Evolutionary conservation across 2,888 invertebrate species (phyloP).

Genomic region (Melangyna quadrimaculata): DNA sequence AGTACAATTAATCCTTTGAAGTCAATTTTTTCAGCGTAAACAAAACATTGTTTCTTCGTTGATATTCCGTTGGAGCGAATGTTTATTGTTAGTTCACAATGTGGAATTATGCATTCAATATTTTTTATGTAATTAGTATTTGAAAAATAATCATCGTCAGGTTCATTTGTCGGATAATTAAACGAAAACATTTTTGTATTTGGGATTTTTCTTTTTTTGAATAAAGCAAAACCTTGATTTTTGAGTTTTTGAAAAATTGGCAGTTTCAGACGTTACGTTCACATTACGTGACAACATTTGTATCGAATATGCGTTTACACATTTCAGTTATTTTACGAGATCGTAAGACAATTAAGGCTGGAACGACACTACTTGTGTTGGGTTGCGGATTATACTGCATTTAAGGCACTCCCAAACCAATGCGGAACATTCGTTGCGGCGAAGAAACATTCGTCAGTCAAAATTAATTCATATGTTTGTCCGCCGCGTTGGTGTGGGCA

Average conservation of each 20-base stretch:
- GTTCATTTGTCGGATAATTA: slow-evolving; percentile 12
- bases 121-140: slow-evolving; percentile 76
- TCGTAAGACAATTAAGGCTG: too few relatives aligned
- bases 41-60: slow-evolving; percentile 75
- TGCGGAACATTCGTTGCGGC: too few relatives aligned
- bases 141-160: slow-evolving; percentile 76
- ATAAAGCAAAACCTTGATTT: background rate
- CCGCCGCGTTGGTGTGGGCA: too few relatives aligned
- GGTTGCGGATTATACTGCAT: too few relatives aligned
- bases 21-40: slow-evolving; percentile 78
- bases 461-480: too few relatives aligned
- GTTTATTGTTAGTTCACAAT: slow-evolving; percentile 75
- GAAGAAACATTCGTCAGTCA: too few relatives aligned
- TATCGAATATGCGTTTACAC: background rate
- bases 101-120: slow-evolving; percentile 76
- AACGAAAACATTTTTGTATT: slow-evolving; percentile 56
- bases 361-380: background rate
- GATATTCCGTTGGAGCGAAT: slow-evolving; percentile 73
- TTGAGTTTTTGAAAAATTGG: background rate
- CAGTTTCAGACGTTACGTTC: background rate
- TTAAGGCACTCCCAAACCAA: too few relatives aligned
- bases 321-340: too few relatives aligned
- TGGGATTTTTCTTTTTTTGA: background rate
- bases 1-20: slow-evolving; percentile 78
- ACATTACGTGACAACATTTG: background rate